Base-by-base conservation (phyloP, 2,888 invertebrate genomes). In the Folsomia candida region DNA sequence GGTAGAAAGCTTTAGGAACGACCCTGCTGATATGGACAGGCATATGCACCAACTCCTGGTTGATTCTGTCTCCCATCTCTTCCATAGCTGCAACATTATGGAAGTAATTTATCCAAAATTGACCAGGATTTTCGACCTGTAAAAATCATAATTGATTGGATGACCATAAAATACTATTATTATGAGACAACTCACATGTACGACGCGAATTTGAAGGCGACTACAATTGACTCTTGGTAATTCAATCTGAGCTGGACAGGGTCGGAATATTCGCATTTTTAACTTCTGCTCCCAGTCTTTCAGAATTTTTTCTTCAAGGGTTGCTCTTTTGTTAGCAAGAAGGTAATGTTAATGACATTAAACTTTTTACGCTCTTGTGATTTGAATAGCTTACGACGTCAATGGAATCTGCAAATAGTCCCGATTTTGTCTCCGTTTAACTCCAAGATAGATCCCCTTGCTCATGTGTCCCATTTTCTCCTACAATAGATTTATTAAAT, bases 391-490 rank as follows among this genome's bases (percentile, higher is more conserved):
- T 54, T 29, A 61, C 61, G 61, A 14, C 14, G 27, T 61, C 4
- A 61, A n/a, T n/a, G 61, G 61, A 28, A 61, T 27, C 28, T 61
- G 28, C 29, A 89, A 84, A 0, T 85, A 84, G 70, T 86, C 84
- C 63, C 84, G 84, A 0, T 89, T 81, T 64, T 88, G 87, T 28
- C 90, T 85, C 81, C 89, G 86, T 82, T 91, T 89, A 0, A 93
- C 81, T 0, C 91, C 89, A 80, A 90, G 89, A 82, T 91, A 92
- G 0, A 93, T 88, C 24, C 71, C 71, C 37, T 58, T 73, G 54
- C 68, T 76, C 14, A 79, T 76, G 1, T 78, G 79, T 9, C 78
- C 79, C 61, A 78, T 76, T 29, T 75, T 77, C 22, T 75, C 74
- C 0, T 73, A 73, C 20, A n/a, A n/a, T n/a, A n/a, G n/a, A n/a